Evolutionary conservation across 2,113 vertebrate genomes (phyloP), one percentile per base, ranked within the genome.

Genomic region (Scopus umbretta): DNA sequence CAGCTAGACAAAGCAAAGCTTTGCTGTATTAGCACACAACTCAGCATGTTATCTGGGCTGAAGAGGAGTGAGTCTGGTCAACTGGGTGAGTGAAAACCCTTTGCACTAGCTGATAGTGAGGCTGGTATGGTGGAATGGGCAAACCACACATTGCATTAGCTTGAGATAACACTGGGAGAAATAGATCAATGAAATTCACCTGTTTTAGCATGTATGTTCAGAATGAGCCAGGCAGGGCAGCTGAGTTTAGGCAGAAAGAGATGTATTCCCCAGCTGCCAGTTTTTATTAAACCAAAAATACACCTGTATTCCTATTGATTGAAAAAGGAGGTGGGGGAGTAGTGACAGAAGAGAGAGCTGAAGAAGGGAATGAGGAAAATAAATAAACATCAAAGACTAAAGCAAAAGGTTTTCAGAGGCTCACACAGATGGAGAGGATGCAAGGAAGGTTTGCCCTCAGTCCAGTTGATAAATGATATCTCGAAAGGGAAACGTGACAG

Each of bases 1-100:
- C 90, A 91, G 70, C 78, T 68, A 91, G 78, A 75, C 36, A 91
- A 87, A 82, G 53, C 30, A 95, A 94, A 96, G 70, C 80, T 70
- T 80, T 70, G 36, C 62, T 94, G 70, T 61, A 73, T 82, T 91
- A 91, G 27, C 36, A 65, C 58, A 79, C n/a, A 30, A 49, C 49
- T 87, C 81, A 81, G 21, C 70, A 56, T 27, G 43, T 13, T 82
- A 12, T 82, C 70, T 85, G 56, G 26, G 27, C 52, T 67, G 80
- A 80, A 20, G 43, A 80, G 53, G 53, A 89, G 17, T 18, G 32
- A 55, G 12, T 49, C 21, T 91, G 84, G 72, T 47, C 40, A 91
- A 30, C 27, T 7, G 38, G 16, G 8, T 38, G 40, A 80, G 34
- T 11, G 58, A 87, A 95, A 94, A 85, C 21, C 18, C 49, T 49